These are phyloP conservation scores for Gisinianus flammeolus DNA, from an alignment of 2,888 invertebrate genomes.

Conservation along the genomic window DNA sequence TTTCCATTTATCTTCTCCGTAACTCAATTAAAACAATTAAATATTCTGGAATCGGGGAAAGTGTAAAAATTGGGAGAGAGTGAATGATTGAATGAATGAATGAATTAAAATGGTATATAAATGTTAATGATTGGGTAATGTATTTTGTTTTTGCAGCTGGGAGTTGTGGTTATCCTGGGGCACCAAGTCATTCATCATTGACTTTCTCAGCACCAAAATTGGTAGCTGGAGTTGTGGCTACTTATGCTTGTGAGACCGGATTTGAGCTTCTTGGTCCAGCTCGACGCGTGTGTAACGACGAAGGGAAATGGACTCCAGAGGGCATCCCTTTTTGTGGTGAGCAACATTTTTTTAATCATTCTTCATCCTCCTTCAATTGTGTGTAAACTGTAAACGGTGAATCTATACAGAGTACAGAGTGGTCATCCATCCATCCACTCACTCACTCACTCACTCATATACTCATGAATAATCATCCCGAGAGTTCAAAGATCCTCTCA, in stretches of 20 bases:
- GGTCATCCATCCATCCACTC: too few species aligned
- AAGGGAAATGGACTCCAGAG: constrained; percentile 83
- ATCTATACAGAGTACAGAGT: too few species aligned
- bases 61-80: too few species aligned
- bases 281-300: constrained; percentile 73
- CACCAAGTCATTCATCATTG: constrained; percentile 84
- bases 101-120: too few species aligned
- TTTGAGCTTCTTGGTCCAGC: constrained; percentile 81
- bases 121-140: too few species aligned
- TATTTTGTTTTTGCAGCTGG: neutral
- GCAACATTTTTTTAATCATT: constrained; percentile 61
- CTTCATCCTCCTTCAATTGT: neutral
- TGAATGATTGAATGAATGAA: too few species aligned
- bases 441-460: too few species aligned
- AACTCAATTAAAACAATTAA: too few species aligned
- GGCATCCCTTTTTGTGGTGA: constrained; percentile 95
- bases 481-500: neutral
- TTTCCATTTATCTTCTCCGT: too few species aligned
- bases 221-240: constrained; percentile 76
- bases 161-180: constrained; percentile 83
- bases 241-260: constrained; percentile 79
- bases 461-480: neutral
- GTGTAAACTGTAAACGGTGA: too few species aligned
- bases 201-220: constrained; percentile 70
- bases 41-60: too few species aligned